phyloP scores from a whole-genome alignment of 2,797 vertebrate genomes.

The Antrozous pallidus region DNA sequence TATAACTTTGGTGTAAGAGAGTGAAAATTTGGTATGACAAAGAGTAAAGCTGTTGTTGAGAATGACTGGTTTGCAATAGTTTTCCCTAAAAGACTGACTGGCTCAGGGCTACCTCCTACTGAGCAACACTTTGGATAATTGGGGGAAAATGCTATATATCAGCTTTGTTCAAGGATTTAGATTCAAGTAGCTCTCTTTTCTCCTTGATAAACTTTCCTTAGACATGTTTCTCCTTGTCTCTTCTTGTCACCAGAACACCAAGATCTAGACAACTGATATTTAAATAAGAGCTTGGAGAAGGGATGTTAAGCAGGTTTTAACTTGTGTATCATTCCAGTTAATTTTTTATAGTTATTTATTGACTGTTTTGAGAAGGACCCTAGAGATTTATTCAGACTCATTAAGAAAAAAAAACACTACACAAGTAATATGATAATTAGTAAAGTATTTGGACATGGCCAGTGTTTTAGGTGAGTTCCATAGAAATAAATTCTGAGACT shows the following conservation, averaged over 20 bases:
- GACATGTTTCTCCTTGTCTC: constrained; percentile 34
- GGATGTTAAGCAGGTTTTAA: constrained; percentile 21
- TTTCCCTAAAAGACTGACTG: not conserved
- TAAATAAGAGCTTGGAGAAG: not conserved
- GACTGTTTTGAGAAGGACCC: not conserved
- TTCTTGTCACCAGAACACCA: not conserved
- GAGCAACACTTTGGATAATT: not conserved
- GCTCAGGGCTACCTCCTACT: not conserved
- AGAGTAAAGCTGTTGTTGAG: not conserved
- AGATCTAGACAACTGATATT: not conserved
- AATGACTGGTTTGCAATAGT: not conserved
- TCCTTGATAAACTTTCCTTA: not conserved
- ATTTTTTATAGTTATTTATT: not conserved
- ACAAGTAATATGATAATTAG: not conserved
- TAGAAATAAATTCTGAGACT: not conserved
- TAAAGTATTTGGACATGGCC: not conserved
- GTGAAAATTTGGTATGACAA: not conserved
- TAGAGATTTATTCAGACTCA: not conserved
- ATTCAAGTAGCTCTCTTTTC: not conserved
- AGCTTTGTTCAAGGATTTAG: not conserved
- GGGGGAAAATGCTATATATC: not conserved
- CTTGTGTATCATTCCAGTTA: not conserved
- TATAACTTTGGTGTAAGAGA: not conserved
- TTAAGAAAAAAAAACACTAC: not conserved
- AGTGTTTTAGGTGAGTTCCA: not conserved